Conservation (phyloP, 2,113 vertebrate species). For the Gracilinanus agilis region DNA sequence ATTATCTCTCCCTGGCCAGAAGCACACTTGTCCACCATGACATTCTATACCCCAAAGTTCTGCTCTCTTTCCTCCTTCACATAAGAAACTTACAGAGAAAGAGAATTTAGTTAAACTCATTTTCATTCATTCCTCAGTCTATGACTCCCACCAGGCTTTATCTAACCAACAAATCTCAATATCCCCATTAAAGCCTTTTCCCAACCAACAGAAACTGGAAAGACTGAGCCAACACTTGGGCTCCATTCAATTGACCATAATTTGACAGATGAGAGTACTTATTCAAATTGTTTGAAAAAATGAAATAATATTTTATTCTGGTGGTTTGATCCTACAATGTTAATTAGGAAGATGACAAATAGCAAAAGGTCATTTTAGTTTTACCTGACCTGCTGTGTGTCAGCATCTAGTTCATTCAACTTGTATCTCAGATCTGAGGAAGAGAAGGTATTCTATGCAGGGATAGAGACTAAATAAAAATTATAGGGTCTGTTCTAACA, state of each 20-base stretch:
- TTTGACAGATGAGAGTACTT: slow-evolving; percentile 49
- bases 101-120: neutral
- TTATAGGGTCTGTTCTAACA: slow-evolving; percentile 61
- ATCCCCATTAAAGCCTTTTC: neutral
- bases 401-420: slow-evolving; percentile 57
- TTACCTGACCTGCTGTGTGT: slow-evolving; percentile 52
- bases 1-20: neutral
- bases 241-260: neutral
- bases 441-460: slow-evolving; percentile 48
- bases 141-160: neutral
- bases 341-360: slow-evolving; percentile 72
- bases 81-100: neutral
- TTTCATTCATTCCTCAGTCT: neutral
- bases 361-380: slow-evolving; percentile 73
- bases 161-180: neutral
- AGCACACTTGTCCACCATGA: neutral
- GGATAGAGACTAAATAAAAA: slow-evolving; percentile 56
- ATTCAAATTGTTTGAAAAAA: slow-evolving; percentile 59
- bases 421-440: slow-evolving; percentile 39
- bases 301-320: slow-evolving; percentile 71
- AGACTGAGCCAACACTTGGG: neutral
- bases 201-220: neutral
- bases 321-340: slow-evolving; percentile 68
- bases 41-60: neutral
- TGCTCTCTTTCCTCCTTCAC: neutral